Percentiles rank a stretch among this genome's conserved stretches.
Evolutionary conservation across 2,888 invertebrate genomes (phyloP).

Genomic region (Scrobipalpa costella): DNA sequence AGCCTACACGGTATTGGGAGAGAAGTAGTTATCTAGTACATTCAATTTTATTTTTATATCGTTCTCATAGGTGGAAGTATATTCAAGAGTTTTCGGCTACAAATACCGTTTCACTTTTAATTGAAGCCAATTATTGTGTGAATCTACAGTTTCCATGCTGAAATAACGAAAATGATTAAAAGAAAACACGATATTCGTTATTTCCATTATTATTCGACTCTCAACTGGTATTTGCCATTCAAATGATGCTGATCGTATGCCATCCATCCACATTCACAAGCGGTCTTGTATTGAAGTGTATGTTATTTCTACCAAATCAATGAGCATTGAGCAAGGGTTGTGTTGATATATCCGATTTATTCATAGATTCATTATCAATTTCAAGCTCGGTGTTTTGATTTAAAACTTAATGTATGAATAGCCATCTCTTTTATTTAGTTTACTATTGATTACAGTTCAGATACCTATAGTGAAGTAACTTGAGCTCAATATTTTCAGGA

Average conservation of each 20-base stretch:
- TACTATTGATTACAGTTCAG: no score
- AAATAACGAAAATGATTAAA: slow-evolving; percentile 12
- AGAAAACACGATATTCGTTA: slow-evolving; percentile 5
- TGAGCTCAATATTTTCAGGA: no score
- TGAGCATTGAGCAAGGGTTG: slow-evolving; percentile 4
- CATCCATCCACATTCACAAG: background rate
- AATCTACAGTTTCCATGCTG: background rate
- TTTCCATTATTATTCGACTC: slow-evolving; percentile 6
- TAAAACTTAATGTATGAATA: no score
- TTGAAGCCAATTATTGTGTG: slow-evolving; percentile 1
- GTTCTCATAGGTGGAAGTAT: no score
- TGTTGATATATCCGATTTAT: background rate
- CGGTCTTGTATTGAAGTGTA: background rate
- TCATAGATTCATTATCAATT: background rate
- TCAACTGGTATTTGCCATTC: background rate
- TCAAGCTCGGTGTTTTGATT: no score
- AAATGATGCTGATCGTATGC: background rate
- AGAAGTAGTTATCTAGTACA: no score
- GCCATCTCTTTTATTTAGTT: no score
- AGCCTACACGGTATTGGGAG: no score
- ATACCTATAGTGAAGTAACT: no score
- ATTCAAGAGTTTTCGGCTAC: no score
- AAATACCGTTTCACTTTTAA: background rate
- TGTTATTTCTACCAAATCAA: background rate
- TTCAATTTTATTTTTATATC: no score